Conservation (phyloP, 2,113 vertebrate genomes). For the Heteronetta atricapilla region DNA sequence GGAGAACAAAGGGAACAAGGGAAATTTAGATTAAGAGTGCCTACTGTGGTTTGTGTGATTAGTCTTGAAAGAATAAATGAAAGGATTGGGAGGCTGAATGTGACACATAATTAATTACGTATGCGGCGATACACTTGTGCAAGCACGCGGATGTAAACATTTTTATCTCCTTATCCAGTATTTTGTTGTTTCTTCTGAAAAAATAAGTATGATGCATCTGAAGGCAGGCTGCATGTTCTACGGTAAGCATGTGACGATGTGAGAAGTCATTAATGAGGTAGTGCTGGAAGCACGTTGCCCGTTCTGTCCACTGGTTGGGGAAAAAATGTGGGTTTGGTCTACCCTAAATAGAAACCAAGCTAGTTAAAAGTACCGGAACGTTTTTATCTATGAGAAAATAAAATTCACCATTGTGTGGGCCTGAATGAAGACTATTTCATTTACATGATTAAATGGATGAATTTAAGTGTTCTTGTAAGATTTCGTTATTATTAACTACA, state of each 20-base stretch:
- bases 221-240: neutral
- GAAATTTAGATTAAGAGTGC: neutral
- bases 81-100: slow-evolving; percentile 19
- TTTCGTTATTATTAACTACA: neutral
- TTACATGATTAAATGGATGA: neutral
- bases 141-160: neutral
- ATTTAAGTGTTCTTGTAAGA: neutral
- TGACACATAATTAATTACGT: slow-evolving; percentile 40
- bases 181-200: neutral
- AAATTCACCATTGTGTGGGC: neutral
- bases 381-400: neutral
- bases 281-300: neutral
- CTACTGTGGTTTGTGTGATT: neutral
- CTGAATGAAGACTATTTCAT: neutral
- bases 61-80: slow-evolving; percentile 9
- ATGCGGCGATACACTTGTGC: neutral
- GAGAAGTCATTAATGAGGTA: neutral
- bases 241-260: too few species aligned
- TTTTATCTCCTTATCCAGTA: neutral
- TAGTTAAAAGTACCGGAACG: neutral
- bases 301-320: neutral
- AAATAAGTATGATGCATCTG: neutral
- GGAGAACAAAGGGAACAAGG: neutral
- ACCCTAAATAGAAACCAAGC: neutral
- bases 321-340: neutral